Evolutionary conservation across 2,113 vertebrate species (phyloP).

Genomic region (Otus sunia): DNA sequence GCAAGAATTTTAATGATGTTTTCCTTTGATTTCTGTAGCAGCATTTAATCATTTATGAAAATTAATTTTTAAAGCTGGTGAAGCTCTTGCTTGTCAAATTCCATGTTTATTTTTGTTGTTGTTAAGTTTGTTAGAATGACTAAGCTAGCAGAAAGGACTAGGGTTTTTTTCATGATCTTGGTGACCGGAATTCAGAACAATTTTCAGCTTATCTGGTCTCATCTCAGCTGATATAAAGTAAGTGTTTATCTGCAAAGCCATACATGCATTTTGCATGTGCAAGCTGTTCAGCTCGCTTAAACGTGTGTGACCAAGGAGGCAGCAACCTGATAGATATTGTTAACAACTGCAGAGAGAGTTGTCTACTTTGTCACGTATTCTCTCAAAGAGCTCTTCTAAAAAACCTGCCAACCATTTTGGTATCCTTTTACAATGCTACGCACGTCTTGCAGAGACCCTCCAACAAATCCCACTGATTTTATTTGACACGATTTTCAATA

Average conservation of each 20-base stretch:
- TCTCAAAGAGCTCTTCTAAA: background rate
- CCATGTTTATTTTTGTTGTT: background rate
- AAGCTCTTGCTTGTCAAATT: background rate
- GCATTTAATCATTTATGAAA: conserved; percentile 33
- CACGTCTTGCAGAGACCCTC: conserved; percentile 26
- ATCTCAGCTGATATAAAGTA: background rate
- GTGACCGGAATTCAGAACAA: background rate
- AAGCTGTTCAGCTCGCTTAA: background rate
- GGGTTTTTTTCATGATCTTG: background rate
- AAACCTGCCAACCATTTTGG: background rate
- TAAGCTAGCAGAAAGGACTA: background rate
- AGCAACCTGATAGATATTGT: background rate
- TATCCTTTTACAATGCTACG: background rate
- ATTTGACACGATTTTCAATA: conserved; percentile 15
- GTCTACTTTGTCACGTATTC: background rate
- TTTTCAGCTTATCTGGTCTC: background rate
- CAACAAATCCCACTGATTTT: conserved; percentile 48
- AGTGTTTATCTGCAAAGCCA: background rate
- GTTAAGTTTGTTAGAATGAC: background rate
- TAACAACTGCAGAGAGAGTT: background rate
- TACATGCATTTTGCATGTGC: background rate
- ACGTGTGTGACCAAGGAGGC: background rate
- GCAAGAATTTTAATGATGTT: background rate
- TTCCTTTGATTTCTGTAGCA: conserved; percentile 9
- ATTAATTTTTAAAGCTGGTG: conserved; percentile 7